Evolutionary conservation across 2,797 vertebrate genomes (phyloP).

Genomic region (Prunella strophiata): DNA sequence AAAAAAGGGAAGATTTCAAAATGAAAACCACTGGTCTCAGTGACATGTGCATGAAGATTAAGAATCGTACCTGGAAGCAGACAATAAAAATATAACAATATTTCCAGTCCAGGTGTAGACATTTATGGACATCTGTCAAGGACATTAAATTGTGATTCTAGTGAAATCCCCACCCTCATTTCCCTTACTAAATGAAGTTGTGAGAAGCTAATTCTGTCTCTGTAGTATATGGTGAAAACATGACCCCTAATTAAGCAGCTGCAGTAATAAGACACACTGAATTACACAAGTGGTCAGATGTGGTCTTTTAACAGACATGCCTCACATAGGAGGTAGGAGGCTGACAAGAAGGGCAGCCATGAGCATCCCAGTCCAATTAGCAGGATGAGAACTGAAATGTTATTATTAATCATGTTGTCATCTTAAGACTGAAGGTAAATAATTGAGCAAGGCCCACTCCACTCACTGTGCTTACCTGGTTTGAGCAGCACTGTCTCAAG

Average conservation of each 20-base stretch:
- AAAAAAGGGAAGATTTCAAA: neutral
- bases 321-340: neutral
- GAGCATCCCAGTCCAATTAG: slow-evolving; percentile 13
- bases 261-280: neutral
- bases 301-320: neutral
- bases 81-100: neutral
- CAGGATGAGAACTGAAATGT: slow-evolving; percentile 20
- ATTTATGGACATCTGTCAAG: neutral
- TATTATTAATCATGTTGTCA: slow-evolving; percentile 16
- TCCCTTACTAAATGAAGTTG: neutral
- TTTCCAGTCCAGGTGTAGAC: neutral
- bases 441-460: neutral
- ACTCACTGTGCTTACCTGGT: neutral
- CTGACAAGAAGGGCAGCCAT: neutral
- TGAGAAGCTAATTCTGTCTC: neutral
- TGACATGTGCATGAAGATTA: neutral
- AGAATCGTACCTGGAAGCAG: neutral
- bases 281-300: neutral
- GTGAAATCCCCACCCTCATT: neutral
- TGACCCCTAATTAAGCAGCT: slow-evolving; percentile 6
- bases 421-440: neutral
- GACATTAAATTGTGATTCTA: neutral
- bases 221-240: neutral
- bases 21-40: neutral
- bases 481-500: neutral